These are phyloP conservation scores for Zingel zingel DNA, from an alignment of 2,113 vertebrate genomes.

Conservation along the genomic window DNA sequence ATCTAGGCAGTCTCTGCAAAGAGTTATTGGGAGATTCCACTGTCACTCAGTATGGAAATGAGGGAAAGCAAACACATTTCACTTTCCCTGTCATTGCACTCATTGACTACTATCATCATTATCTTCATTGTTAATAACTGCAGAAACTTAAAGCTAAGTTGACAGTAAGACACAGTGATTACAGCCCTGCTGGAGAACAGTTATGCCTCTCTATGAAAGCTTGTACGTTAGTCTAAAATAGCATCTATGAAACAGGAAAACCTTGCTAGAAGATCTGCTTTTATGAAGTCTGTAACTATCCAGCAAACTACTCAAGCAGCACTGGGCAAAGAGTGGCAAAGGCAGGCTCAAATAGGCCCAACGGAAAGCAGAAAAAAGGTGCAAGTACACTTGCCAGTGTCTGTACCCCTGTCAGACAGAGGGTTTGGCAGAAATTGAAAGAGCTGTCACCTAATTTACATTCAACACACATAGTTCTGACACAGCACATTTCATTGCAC, in stretches of 20 bases:
- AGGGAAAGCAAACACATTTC: constrained; percentile 22
- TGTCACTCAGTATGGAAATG: constrained; percentile 40
- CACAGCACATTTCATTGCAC: constrained; percentile 71
- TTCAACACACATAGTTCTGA: constrained; percentile 70
- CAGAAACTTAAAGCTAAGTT: constrained; percentile 3
- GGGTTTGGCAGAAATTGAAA: constrained; percentile 65
- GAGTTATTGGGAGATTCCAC: constrained; percentile 35
- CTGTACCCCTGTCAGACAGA: constrained; percentile 48
- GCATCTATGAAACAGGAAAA: constrained; percentile 32
- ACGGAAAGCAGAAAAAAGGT: constrained; percentile 42
- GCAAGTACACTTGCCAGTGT: constrained; percentile 45
- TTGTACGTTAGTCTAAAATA: constrained; percentile 10
- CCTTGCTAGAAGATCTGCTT: constrained; percentile 3
- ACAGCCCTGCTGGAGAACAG: constrained; percentile 1
- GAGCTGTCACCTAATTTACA: constrained; percentile 60
- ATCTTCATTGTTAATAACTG: constrained; percentile 34
- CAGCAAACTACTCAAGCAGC: constrained; percentile 39
- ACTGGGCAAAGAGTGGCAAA: constrained; percentile 13
- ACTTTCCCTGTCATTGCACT: constrained; percentile 32
- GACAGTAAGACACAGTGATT: constrained; percentile 28
- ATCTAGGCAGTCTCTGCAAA: constrained; percentile 31
- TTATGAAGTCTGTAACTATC: constrained; percentile 26
- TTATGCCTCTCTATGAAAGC: not conserved
- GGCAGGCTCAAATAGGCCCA: constrained; percentile 29
- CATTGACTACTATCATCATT: constrained; percentile 34